Evolutionary conservation across 2,888 invertebrate species (phyloP).

Genomic region (Drosophila recens): DNA sequence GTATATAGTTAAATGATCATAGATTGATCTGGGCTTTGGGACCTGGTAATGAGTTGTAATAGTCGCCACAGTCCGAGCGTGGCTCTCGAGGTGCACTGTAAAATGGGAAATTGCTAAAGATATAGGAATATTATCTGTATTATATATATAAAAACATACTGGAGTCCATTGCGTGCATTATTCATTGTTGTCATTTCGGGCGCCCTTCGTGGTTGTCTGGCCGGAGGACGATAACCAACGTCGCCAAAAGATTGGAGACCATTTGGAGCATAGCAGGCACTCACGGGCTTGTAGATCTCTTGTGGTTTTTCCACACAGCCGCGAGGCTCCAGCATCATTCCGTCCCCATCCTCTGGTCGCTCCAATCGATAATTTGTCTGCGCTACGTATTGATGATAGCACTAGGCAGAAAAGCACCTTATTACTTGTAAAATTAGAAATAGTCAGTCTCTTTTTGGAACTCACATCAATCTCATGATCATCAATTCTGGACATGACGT

Average conservation of each 20-base stretch:
- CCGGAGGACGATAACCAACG: not conserved
- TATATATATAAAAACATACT: not conserved
- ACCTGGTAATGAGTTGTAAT: not conserved
- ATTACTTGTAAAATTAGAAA: not conserved
- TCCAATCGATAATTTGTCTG: slow-evolving; percentile 28
- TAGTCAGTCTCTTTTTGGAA: not conserved
- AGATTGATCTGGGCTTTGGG: no score
- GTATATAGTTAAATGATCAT: not conserved
- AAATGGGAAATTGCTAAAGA: not conserved
- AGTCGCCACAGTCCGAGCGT: slow-evolving; percentile 8
- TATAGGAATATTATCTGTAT: not conserved
- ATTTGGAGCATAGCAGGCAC: not conserved
- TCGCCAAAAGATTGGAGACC: not conserved
- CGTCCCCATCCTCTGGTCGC: slow-evolving; percentile 19
- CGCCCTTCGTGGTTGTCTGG: not conserved
- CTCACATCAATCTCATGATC: slow-evolving; percentile 35
- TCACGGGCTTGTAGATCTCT: slow-evolving; percentile 5
- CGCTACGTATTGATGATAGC: slow-evolving; percentile 34
- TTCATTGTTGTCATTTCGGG: not conserved
- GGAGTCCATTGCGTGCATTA: slow-evolving; percentile 18
- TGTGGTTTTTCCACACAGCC: slow-evolving; percentile 1
- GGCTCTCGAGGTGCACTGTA: not conserved
- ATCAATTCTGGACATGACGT: slow-evolving; percentile 26
- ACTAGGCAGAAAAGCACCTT: not conserved
- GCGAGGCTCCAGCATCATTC: slow-evolving; percentile 8